Percentiles rank a stretch among this genome's conserved stretches.
phyloP scores from a whole-genome alignment of 1,140 invertebrate species.

The Papilio glaucus region DNA sequence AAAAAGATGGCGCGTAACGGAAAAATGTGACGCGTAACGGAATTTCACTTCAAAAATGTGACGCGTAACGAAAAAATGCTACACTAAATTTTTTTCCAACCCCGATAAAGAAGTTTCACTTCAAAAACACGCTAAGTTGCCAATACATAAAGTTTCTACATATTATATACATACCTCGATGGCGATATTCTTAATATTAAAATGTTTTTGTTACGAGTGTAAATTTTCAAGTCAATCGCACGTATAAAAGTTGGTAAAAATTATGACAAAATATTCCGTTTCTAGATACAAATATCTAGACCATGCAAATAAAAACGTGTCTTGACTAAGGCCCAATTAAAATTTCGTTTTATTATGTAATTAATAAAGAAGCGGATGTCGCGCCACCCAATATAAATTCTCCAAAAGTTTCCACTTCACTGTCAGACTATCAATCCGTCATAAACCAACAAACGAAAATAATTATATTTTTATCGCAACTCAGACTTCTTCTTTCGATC shows the following conservation, averaged over 20 bases:
- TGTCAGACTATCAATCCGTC: slow-evolving; percentile 8
- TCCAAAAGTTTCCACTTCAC: background rate
- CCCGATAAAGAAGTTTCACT: too few species aligned
- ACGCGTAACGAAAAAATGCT: too few species aligned
- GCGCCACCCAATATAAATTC: background rate
- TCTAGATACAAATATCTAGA: background rate
- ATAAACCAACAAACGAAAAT: background rate
- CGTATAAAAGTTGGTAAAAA: background rate
- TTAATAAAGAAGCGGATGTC: background rate
- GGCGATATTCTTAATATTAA: too few species aligned
- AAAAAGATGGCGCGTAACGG: too few species aligned
- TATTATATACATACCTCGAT: too few species aligned
- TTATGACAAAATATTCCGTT: background rate
- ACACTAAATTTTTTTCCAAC: too few species aligned
- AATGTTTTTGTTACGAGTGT: too few species aligned
- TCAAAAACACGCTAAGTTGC: too few species aligned
- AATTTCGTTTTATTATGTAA: background rate
- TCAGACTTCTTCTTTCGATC: background rate
- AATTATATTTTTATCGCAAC: background rate
- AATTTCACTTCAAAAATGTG: too few species aligned
- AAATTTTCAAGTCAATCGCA: too few species aligned
- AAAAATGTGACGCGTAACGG: too few species aligned
- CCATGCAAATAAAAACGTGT: background rate
- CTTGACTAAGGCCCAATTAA: background rate
- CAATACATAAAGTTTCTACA: too few species aligned